These are phyloP conservation scores for Dendroctonus valens DNA, from an alignment of 1,140 invertebrate genomes.

Conservation along the genomic window DNA sequence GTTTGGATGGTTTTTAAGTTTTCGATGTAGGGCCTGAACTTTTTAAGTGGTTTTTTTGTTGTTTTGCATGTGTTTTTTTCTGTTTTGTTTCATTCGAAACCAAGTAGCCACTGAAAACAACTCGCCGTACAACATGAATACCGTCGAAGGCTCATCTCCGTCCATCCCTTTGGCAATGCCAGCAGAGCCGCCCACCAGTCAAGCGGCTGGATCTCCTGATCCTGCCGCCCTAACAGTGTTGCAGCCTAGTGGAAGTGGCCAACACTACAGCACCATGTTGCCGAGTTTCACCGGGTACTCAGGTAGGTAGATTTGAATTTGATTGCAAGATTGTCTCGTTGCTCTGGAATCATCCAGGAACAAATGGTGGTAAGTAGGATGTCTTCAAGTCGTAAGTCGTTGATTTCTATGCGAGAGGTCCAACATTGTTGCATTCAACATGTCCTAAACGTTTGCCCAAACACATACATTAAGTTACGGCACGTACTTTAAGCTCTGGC, in stretches of 20 bases:
- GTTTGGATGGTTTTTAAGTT: not conserved
- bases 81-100: conserved; percentile 40
- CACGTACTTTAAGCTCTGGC: not conserved
- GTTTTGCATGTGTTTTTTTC: conserved; percentile 40
- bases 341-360: not conserved
- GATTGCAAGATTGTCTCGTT: not conserved
- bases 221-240: conserved; percentile 57
- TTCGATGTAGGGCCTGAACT: not conserved
- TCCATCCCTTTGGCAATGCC: conserved; percentile 57
- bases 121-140: conserved; percentile 57
- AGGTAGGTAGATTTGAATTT: conserved; percentile 59
- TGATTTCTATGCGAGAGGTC: too few relatives aligned
- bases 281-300: conserved; percentile 69
- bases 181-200: conserved; percentile 55
- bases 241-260: conserved; percentile 53
- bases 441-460: too few relatives aligned
- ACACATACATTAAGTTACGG: too few relatives aligned
- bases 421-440: too few relatives aligned
- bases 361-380: not conserved
- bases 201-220: conserved; percentile 55
- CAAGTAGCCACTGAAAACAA: conserved; percentile 55
- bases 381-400: too few relatives aligned
- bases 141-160: conserved; percentile 52
- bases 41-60: conserved; percentile 23
- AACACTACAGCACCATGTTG: conserved; percentile 62